Evolutionary conservation across 2,888 invertebrate genomes (phyloP).

Genomic region (Luperina nickerlii): DNA sequence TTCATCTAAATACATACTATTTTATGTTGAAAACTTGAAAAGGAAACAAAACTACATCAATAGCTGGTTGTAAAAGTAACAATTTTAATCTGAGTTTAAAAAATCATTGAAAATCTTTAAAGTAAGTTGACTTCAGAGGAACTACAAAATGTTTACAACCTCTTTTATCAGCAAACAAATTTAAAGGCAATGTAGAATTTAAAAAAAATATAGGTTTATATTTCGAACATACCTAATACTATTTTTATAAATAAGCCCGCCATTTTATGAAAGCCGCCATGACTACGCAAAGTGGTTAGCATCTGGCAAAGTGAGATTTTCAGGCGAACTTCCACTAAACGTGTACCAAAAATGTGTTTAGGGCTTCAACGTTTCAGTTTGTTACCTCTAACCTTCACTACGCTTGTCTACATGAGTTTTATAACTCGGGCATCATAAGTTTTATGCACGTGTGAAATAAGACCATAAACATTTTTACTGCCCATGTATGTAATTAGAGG

Average conservation of each 20-base stretch:
- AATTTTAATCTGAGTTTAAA: not conserved
- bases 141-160: slow-evolving; percentile 16
- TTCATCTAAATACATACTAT: not conserved
- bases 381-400: slow-evolving; percentile 39
- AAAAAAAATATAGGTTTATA: slow-evolving; percentile 20
- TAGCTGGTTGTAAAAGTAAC: not conserved
- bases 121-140: not conserved
- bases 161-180: slow-evolving; percentile 10
- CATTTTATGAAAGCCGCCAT: slow-evolving; percentile 29
- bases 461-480: slow-evolving; percentile 20
- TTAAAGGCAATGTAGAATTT: not conserved
- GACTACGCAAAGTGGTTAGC: slow-evolving; percentile 52
- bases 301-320: slow-evolving; percentile 65
- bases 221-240: slow-evolving; percentile 13
- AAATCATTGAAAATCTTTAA: not conserved
- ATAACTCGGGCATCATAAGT: slow-evolving; percentile 22
- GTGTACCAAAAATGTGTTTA: slow-evolving; percentile 57
- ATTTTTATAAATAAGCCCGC: slow-evolving; percentile 42
- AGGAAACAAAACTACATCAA: not conserved
- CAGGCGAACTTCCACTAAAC: slow-evolving; percentile 55
- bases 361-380: slow-evolving; percentile 49
- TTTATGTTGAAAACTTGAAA: not conserved
- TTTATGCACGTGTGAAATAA: slow-evolving; percentile 33
- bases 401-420: slow-evolving; percentile 37
- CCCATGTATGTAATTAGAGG: not conserved